Conservation (phyloP, 1,140 invertebrate genomes). For the Mactra quadrangularis region DNA sequence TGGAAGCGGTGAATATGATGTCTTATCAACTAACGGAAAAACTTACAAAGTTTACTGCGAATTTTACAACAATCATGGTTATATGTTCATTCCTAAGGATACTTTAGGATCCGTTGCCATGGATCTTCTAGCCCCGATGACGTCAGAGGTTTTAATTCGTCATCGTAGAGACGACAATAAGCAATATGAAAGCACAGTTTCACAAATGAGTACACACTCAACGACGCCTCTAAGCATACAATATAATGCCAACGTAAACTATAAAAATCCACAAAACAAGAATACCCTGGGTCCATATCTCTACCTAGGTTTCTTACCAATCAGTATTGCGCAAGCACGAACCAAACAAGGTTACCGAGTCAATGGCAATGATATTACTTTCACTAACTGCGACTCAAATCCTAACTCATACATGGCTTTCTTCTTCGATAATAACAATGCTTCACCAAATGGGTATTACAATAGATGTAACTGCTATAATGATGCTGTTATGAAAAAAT, state of each 20-base stretch:
- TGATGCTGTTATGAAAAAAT: background rate
- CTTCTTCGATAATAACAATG: constrained; percentile 4
- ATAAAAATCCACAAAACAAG: background rate
- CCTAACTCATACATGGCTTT: constrained; percentile 30
- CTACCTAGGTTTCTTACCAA: constrained; percentile 20
- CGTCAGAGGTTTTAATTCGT: background rate
- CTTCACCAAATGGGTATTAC: background rate
- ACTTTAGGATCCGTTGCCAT: background rate
- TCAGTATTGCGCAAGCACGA: too few species aligned
- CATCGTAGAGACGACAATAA: background rate
- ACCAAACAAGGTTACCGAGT: background rate
- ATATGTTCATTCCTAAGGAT: constrained; percentile 15
- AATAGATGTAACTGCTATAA: background rate
- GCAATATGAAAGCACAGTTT: background rate
- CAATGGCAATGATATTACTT: constrained; percentile 2
- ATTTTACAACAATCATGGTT: background rate
- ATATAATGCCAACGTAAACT: background rate
- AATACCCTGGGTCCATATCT: constrained; percentile 12
- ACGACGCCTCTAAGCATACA: background rate
- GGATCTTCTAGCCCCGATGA: background rate
- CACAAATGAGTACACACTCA: background rate
- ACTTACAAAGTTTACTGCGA: constrained; percentile 18
- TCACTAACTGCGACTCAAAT: constrained; percentile 30
- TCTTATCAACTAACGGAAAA: background rate
- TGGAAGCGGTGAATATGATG: background rate